Base-by-base conservation (phyloP, 2,888 invertebrate species). In the Dromius quadrimaculatus region DNA sequence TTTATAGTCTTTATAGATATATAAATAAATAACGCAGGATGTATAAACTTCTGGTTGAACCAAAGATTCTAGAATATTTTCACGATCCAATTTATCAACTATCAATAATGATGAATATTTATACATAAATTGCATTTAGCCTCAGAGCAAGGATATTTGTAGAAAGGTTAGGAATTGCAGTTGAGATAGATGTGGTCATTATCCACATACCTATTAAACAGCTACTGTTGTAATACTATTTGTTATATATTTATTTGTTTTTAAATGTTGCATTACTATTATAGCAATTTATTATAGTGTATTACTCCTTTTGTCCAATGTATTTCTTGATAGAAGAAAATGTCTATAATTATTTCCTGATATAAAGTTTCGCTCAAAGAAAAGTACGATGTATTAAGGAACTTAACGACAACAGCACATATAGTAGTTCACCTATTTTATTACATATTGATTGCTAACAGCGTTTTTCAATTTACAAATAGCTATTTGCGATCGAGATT, bases 141-240 rank as follows among this genome's bases (percentile, higher is more conserved):
- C 50, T 54, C 50, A 54, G 17, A 54, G 9, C 28, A 54, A 54
- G 47, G 47, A 47, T 47, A 47, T 47, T 19, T 22, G 8, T 28
- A 28, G 28, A n/a, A n/a, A n/a, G n/a, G n/a, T n/a, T n/a, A n/a
- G n/a, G n/a, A 28, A 3, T 28, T 28, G 3, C 8, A 28, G 8
- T 28, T 28, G 28, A 5, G 8, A 28, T 8, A 28, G 28, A 5
- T 28, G 28, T 28, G 3, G 8, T 28, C n/a, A n/a, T 28, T 28
- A 28, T 28, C 8, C 8, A 28, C 28, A 8, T 28, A 28, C 8
- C n/a, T n/a, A 5, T 28, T 28, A 3, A 28, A 28, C 3, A 5
- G 28, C 28, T 28, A 28, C 28, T 28, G 28, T 28, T 5, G 4
- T 28, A 28, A 28, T 28, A 28, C 28, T 5, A 28, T 28, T n/a